phyloP scores from a whole-genome alignment of 2,888 invertebrate species.

The Spilarctia lutea region DNA sequence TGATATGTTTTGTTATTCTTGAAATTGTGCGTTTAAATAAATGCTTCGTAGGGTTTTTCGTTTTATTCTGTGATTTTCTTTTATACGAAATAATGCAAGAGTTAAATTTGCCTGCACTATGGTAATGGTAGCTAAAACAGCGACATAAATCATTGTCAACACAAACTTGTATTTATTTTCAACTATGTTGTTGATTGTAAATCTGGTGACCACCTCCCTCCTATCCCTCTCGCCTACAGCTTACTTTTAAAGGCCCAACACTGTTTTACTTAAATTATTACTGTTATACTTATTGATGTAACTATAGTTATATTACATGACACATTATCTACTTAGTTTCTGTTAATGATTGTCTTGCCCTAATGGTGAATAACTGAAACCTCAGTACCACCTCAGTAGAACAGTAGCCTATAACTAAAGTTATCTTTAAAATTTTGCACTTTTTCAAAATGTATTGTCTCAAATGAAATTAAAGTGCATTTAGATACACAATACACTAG shows the following conservation, averaged over 20 bases:
- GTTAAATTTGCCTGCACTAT: background rate
- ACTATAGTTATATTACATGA: background rate
- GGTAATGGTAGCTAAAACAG: background rate
- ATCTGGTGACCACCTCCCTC: background rate
- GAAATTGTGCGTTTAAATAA: background rate
- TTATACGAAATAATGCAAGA: background rate
- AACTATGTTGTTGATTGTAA: background rate
- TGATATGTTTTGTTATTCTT: background rate
- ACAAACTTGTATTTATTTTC: background rate
- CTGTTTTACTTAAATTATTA: background rate
- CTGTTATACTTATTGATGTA: background rate
- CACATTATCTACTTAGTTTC: background rate
- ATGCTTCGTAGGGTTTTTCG: background rate
- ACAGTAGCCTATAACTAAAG: too few relatives aligned
- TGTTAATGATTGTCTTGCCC: background rate
- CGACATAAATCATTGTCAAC: slow-evolving; percentile 1
- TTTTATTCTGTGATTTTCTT: background rate
- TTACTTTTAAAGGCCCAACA: background rate
- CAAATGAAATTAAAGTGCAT: too few relatives aligned
- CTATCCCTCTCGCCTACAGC: background rate
- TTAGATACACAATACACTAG: too few relatives aligned
- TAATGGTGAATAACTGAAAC: too few relatives aligned
- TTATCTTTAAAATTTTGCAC: too few relatives aligned
- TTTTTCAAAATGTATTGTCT: too few relatives aligned
- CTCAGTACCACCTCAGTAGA: too few relatives aligned